Conservation (phyloP, 2,113 vertebrate genomes). For the Perca flavescens region DNA sequence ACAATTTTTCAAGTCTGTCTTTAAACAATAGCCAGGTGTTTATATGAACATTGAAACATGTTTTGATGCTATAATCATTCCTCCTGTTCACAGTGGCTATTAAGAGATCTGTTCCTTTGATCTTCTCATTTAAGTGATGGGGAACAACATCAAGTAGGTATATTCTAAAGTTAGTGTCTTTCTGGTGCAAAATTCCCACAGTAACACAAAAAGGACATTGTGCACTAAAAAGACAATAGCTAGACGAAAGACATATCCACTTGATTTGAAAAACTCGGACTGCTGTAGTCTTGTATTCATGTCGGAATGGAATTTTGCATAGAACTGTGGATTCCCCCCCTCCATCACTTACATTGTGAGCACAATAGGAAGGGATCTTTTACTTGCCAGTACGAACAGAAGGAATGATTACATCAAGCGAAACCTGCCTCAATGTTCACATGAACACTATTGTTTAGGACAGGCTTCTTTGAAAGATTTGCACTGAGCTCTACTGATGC, state of each 20-base stretch:
- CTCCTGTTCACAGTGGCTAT: background rate
- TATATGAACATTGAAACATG: too few relatives aligned
- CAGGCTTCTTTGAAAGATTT: conserved; percentile 53
- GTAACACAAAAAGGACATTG: background rate
- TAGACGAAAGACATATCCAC: background rate
- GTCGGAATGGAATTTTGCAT: background rate
- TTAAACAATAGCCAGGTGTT: background rate
- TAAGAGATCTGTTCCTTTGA: background rate
- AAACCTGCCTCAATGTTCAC: background rate
- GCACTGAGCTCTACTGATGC: conserved; percentile 81
- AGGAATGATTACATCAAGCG: conserved; percentile 11
- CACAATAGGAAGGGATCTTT: background rate
- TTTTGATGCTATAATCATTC: background rate
- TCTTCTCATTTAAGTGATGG: background rate
- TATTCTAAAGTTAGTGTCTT: background rate
- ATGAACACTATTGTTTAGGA: background rate
- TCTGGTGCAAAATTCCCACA: background rate
- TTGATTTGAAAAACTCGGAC: background rate
- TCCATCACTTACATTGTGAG: background rate
- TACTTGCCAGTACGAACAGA: background rate
- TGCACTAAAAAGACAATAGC: background rate
- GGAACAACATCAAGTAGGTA: background rate
- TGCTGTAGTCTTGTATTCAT: background rate
- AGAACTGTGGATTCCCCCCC: background rate
- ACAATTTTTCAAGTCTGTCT: background rate